Evolutionary conservation across 2,888 invertebrate species (phyloP).

Genomic region (Oligia strigilis): DNA sequence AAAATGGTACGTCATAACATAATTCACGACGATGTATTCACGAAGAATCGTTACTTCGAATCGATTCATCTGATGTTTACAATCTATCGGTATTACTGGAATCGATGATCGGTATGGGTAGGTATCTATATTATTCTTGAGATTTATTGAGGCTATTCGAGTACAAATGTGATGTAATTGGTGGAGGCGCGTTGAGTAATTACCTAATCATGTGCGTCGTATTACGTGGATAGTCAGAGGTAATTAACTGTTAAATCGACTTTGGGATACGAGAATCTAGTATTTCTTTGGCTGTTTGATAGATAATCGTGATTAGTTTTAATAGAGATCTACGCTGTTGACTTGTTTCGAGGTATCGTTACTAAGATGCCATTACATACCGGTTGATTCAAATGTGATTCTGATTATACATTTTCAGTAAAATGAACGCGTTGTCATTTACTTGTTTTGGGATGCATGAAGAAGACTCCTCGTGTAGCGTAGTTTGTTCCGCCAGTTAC

Average conservation of each 20-base stretch:
- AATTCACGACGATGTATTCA: constrained; percentile 57
- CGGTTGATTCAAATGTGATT: neutral
- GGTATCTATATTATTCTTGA: constrained; percentile 44
- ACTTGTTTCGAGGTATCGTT: neutral
- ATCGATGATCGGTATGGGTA: constrained; percentile 53
- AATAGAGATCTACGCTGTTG: constrained; percentile 12
- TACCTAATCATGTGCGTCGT: constrained; percentile 47
- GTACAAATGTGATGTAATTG: constrained; percentile 65
- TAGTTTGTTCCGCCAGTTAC: too few relatives aligned
- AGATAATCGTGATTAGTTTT: constrained; percentile 43
- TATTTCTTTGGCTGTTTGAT: constrained; percentile 29
- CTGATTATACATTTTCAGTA: neutral
- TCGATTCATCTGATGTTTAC: constrained; percentile 63
- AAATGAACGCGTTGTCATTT: too few relatives aligned
- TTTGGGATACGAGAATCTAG: constrained; percentile 49
- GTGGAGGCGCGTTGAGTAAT: constrained; percentile 59
- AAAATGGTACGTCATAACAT: constrained; percentile 61
- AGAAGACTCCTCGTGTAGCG: too few relatives aligned
- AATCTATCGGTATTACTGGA: constrained; percentile 49
- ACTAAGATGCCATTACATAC: neutral
- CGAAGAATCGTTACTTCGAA: constrained; percentile 55
- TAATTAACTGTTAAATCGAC: constrained; percentile 60
- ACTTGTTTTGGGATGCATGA: neutral
- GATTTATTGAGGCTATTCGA: constrained; percentile 61
- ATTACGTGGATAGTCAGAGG: constrained; percentile 45